Base-by-base conservation (phyloP, 2,113 vertebrate species). In the Chloropsis cyanopogon region DNA sequence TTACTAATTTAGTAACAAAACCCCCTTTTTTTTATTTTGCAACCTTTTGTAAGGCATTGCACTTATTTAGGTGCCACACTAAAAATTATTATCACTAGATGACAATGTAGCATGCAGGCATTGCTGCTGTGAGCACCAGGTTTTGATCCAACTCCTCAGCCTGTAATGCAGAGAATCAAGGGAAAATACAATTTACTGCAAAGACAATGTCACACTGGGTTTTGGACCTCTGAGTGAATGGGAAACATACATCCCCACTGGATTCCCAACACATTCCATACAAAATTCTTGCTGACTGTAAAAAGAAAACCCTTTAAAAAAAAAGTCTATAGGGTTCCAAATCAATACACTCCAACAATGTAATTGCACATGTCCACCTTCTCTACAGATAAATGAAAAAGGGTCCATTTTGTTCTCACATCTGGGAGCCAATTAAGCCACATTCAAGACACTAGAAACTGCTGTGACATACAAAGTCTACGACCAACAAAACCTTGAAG, bases 361-460 rank as follows among this genome's bases (percentile, higher is more conserved):
- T 41, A 90, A 87, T 12, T 92, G 65, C 41, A 25, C 35, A 53
- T 18, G 37, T 10, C 54, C 57, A 11, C 26, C 42, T 73, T 92
- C 87, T 76, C 23, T 59, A 35, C 61, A 66, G 65, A 88, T 31
- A 72, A 49, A 60, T 42, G 68, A 52, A 73, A 85, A 88, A 33
- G 4, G 59, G 17, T 52, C 83, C 53, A 56, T 91, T 86, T 82
- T 82, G 47, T 49, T 78, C 82, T 81, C 77, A 41, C 88, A 44
- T 90, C 89, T 61, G 75, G 90, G 68, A 90, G 90, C 69, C 81
- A 88, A 71, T 94, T 91, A 96, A 69, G 56, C 24, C 50, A 28
- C 57, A 72, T 57, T 72, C 63, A 94, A 81, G 64, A 81, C 49
- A 44, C 44, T 13, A 54, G 9, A 82, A 87, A 88, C 75, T 54